Conservation (phyloP, 1,140 invertebrate species). For the Sarcophaga peregrina region DNA sequence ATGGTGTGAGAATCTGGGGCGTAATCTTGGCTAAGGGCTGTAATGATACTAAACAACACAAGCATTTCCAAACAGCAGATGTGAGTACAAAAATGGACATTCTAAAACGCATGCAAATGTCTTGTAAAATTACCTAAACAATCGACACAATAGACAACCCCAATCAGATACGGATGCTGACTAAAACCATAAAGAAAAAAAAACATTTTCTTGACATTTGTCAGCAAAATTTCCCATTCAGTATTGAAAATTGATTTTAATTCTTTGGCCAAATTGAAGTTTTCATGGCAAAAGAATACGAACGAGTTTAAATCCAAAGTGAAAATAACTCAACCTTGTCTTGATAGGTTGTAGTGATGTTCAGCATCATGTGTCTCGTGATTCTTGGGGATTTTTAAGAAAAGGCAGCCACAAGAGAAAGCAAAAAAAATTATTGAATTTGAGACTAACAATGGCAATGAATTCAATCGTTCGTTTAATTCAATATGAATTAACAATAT, state of each 20-base stretch:
- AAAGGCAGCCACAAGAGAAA: neutral
- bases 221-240: neutral
- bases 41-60: no score
- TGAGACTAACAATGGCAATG: conserved; percentile 20
- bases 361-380: neutral
- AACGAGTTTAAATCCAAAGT: neutral
- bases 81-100: no score
- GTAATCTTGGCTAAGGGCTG: no score
- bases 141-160: neutral
- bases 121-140: conserved; percentile 1
- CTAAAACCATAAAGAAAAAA: no score
- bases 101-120: neutral
- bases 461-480: conserved; percentile 25
- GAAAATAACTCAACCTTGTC: neutral
- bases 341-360: neutral
- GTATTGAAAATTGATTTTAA: conserved; percentile 7
- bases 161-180: neutral
- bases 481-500: neutral
- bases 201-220: conserved; percentile 26
- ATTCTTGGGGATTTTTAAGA: neutral
- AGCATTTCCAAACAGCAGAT: no score
- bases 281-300: neutral
- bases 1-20: no score
- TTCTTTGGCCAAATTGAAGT: neutral
- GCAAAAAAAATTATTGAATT: no score